Percentiles rank a stretch among this genome's conserved stretches.
Evolutionary conservation across 2,113 vertebrate species (phyloP).

Genomic region (Ariopsis seemanni): DNA sequence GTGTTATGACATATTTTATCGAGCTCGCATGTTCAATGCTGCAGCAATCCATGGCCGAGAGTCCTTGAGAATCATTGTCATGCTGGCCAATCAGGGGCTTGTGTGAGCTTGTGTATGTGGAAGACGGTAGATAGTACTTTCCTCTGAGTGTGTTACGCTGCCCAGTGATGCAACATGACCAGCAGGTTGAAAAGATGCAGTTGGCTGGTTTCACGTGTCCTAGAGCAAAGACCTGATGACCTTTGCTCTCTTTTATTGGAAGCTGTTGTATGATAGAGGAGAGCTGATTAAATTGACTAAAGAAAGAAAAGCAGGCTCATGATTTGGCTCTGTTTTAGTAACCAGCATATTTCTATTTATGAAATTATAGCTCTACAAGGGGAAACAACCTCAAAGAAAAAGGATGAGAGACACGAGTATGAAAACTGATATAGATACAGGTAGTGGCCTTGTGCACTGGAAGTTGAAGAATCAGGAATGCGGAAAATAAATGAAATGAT

Average conservation of each 20-base stretch:
- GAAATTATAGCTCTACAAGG: not conserved
- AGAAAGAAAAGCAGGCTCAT: not conserved
- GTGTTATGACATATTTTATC: no score
- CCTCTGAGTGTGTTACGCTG: not conserved
- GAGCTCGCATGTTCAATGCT: no score
- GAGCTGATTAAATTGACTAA: not conserved
- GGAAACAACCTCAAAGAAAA: not conserved
- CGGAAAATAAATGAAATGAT: no score
- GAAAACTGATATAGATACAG: not conserved
- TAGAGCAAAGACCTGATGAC: not conserved
- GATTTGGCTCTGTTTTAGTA: no score
- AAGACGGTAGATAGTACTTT: not conserved
- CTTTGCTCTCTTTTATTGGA: not conserved
- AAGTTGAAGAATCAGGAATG: not conserved
- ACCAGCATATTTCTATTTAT: not conserved
- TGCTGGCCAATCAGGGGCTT: no score
- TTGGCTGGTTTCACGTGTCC: not conserved
- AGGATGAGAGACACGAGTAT: not conserved
- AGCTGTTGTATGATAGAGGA: not conserved
- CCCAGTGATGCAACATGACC: not conserved
- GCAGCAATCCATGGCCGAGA: no score
- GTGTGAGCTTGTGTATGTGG: not conserved
- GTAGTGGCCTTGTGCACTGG: not conserved
- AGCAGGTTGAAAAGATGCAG: not conserved
- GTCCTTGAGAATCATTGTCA: not conserved